Base-by-base conservation (phyloP, 2,113 vertebrate species). In the Circaetus cinerascens region DNA sequence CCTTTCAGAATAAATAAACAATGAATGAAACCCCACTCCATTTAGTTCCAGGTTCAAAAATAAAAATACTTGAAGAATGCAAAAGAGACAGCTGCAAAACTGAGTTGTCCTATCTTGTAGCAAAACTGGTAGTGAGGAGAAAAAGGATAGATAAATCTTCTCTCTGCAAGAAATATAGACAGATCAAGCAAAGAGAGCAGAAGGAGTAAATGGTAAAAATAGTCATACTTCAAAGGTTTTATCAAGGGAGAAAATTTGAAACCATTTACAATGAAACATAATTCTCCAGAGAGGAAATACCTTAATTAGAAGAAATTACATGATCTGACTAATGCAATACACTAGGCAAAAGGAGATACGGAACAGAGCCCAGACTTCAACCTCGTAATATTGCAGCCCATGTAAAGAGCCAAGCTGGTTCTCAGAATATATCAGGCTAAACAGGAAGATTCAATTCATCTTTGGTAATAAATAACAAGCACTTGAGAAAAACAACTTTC, bases 371-470 rank as follows among this genome's bases (percentile, higher is more conserved):
- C 41, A 85, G 73, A 90, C 8, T 56, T 74, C n/a, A 67, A 21
- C 11, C 9, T 55, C 0, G 0, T 38, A 60, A 46, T 21, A 5
- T 15, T 53, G 13, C 17, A 72, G 40, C 15, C 34, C 20, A 38
- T 18, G 15, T 43, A 40, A 81, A 48, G 16, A 62, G 17, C 11
- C 23, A 40, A 32, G 32, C 21, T 76, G 50, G 15, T 53, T 81
- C 87, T 71, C 34, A 59, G 50, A 63, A 41, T 21, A 2, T 8
- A 40, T 25, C 29, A 71, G 20, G n/a, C 34, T 40, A 76, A 81
- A 53, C 2, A 2, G 8, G 15, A 80, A 38, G 13, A 75, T 57
- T 48, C 15, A 46, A 26, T 27, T 46, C 1, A 36, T 20, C 25
- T 56, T 56, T 30, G 78, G 15, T 45, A 83, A 72, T 18, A 91